Percentiles rank a stretch among this genome's conserved stretches.
Evolutionary conservation across 2,797 vertebrate genomes (phyloP).

Genomic region (Caiman crocodilus): DNA sequence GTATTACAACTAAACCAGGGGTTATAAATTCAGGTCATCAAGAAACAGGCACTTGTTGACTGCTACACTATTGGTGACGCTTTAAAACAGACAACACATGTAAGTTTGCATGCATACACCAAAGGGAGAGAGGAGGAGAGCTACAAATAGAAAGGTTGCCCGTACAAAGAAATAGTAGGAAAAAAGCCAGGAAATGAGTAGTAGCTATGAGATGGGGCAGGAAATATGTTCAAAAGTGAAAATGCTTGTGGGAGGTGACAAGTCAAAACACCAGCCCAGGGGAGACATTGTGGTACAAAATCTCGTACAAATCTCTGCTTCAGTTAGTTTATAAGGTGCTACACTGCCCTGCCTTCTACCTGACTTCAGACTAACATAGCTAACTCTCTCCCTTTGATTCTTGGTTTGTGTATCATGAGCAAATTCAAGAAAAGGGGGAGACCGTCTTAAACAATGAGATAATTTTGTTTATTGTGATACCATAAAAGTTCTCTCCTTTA

Average conservation of each 20-base stretch:
- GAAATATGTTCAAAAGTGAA: too few relatives aligned
- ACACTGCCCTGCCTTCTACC: too few relatives aligned
- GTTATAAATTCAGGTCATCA: neutral
- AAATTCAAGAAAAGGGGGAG: neutral
- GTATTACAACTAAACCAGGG: neutral
- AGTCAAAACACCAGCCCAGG: neutral
- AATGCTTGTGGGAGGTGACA: neutral
- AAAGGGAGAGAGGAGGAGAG: neutral
- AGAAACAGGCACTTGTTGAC: neutral
- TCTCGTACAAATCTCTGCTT: neutral
- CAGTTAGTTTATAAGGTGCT: too few relatives aligned
- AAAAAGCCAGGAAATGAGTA: neutral
- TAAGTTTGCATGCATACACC: rapidly evolving
- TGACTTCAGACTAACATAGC: too few relatives aligned
- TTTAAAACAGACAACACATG: neutral
- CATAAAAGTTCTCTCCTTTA: neutral
- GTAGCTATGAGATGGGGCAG: neutral
- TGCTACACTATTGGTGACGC: neutral
- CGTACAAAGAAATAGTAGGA: neutral
- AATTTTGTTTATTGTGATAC: neutral
- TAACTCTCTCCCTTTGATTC: neutral
- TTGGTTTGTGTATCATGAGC: neutral
- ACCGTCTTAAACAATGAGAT: neutral
- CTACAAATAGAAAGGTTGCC: neutral
- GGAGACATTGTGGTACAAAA: neutral